Conservation (phyloP, 2,113 vertebrate species). For the Acrocephalus kingi region DNA sequence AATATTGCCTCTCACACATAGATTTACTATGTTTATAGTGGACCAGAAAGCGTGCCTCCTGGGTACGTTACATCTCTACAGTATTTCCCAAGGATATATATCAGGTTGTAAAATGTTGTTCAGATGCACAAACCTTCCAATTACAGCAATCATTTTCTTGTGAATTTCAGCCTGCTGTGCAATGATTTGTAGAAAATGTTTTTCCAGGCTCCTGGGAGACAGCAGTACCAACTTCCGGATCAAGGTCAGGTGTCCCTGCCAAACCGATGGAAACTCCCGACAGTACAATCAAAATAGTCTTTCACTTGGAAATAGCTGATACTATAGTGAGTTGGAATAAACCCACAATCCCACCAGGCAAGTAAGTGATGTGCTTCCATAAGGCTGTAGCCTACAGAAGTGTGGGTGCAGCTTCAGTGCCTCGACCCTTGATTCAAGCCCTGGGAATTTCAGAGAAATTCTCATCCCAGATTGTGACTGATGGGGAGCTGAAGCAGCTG, state of each 20-base stretch:
- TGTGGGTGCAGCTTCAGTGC: not conserved
- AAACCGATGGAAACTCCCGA: not conserved
- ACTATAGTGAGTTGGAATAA: not conserved
- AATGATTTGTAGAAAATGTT: not conserved
- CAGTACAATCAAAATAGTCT: not conserved
- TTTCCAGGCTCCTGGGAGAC: not conserved
- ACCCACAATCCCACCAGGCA: not conserved
- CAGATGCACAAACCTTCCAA: not conserved
- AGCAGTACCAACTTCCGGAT: not conserved
- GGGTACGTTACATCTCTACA: not conserved
- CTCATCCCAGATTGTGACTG: not conserved
- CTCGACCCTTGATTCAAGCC: not conserved
- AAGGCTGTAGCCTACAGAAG: accelerated
- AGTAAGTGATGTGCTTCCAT: not conserved
- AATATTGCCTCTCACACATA: not conserved
- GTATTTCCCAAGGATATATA: not conserved
- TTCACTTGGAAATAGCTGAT: not conserved
- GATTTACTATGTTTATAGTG: not conserved
- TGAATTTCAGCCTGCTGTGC: not conserved
- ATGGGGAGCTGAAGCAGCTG: not conserved
- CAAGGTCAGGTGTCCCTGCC: not conserved
- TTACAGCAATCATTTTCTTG: not conserved
- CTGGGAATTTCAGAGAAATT: not conserved
- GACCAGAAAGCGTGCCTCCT: accelerated
- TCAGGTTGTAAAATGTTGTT: not conserved